Evolutionary conservation across 2,797 vertebrate genomes (phyloP), one percentile per base, ranked within the genome.

Genomic region (Poeciliopsis paucimaculata): DNA sequence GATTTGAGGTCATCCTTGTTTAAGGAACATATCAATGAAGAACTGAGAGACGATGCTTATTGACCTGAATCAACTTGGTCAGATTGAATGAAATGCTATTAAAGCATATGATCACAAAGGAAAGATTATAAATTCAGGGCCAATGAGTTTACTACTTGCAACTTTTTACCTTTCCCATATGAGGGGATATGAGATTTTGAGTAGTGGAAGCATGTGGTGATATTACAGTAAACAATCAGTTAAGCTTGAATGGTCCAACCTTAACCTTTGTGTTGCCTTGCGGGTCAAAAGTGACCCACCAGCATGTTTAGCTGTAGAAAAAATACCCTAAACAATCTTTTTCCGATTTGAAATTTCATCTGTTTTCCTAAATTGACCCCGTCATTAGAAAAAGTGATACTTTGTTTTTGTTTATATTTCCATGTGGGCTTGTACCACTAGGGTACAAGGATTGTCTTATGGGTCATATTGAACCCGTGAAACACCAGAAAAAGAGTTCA

Each of bases 31-130:
- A 10, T 72, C 82, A 76, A 80, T 89, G 85, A 92, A 51, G 46
- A 88, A 88, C 66, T 85, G 83, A 90, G 92, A 92, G 87, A 92
- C 84, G 74, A 89, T 87, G 71, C 86, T 41, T 84, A 92, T 89
- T 87, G 90, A 92, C 79, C 64, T 49, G 49, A 72, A 91, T 87
- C 79, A 53, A 74, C 75, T 84, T 85, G 84, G 84, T 93, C 88
- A 91, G 80, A 75, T 4, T 84, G 84, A 77, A 45, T 75, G 47
- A 49, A 43, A 66, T 81, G 18, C 82, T 76, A 83, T 85, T 86
- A 81, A 81, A 75, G 46, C 62, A 71, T 71, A 49, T 47, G 66
- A 83, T 81, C 72, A 81, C n/a, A 72, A 45, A 76, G 73, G 78
- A 79, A 75, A 84, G 78, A 78, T 18, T 82, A 43, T 15, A 85